phyloP scores from a whole-genome alignment of 2,888 invertebrate genomes.

The Phrixothrix hirtus region DNA sequence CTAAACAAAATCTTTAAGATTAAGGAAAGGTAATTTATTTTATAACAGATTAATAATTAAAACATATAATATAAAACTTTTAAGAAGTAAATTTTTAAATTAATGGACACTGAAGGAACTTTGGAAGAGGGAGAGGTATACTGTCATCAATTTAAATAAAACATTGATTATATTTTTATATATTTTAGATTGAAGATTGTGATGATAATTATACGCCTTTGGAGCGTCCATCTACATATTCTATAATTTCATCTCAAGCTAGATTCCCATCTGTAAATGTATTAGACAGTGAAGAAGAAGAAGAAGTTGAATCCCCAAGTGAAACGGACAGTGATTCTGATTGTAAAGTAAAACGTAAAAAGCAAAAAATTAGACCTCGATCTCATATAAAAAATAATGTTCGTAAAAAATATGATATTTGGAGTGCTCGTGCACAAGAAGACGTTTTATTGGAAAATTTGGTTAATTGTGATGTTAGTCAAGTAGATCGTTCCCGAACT shows the following conservation, averaged over 20 bases:
- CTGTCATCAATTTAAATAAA: neutral
- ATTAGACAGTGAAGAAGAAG: constrained; percentile 53
- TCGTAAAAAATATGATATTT: constrained; percentile 74
- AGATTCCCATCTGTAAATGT: constrained; percentile 33
- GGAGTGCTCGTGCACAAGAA: constrained; percentile 74
- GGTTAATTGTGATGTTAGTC: constrained; percentile 75
- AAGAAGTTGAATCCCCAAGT: constrained; percentile 55
- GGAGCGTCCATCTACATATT: constrained; percentile 60
- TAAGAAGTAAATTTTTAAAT: neutral
- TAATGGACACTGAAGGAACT: constrained; percentile 29
- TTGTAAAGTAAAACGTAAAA: constrained; percentile 61
- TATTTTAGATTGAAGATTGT: constrained; percentile 6
- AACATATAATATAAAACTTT: neutral
- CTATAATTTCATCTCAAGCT: constrained; percentile 37
- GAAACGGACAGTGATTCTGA: constrained; percentile 62
- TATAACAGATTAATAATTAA: too few relatives aligned
- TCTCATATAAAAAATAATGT: constrained; percentile 55
- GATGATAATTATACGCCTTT: constrained; percentile 63
- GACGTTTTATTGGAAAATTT: constrained; percentile 79
- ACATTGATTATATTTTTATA: constrained; percentile 2
- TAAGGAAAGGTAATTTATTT: too few relatives aligned
- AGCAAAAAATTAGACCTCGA: constrained; percentile 55
- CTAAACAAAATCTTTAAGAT: too few relatives aligned
- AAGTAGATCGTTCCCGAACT: constrained; percentile 65
- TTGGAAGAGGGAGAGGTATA: constrained; percentile 42